Base-by-base conservation (phyloP, 2,888 invertebrate species). In the Lamellibrachia columna region DNA sequence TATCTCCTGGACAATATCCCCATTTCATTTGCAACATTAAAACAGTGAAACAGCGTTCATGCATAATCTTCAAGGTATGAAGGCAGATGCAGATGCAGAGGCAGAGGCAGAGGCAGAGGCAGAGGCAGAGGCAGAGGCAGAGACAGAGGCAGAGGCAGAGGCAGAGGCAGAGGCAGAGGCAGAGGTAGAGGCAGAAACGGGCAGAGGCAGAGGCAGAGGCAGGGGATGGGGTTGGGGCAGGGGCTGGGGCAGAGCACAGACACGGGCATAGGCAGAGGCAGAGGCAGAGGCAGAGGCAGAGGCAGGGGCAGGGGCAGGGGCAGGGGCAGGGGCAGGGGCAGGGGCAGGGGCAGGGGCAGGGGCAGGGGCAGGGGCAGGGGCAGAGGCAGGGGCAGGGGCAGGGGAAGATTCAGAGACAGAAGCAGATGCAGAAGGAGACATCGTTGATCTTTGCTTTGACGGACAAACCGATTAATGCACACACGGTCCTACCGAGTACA, bases 221-320 rank as follows among this genome's bases (percentile, higher is more conserved):
- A 90, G 90, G 52, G 90, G 90, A 7, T 8, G 90, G 52, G 90
- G 90, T 9, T 8, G 90, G 52, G 90, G 90, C 40, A 90, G 90
- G 52, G 90, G 90, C 40, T 8, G 90, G 52, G 90, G 90, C 1
- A 90, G 90, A 15, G 90, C 22, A 90, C 22, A 90, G 90, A 11
- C 90, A 90, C 7, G 90, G 90, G 52, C 90, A 90, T 1, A 15
- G 90, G 52, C 90, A 90, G 90, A 15, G 90, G 52, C 90, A 90
- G 90, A 15, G 90, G 52, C 90, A 90, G 90, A 15, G 90, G 52
- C 90, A 90, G 90, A 2, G 90, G 52, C 90, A 90, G 90, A 2
- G 90, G 52, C 90, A 90, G 90, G 90, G 90, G 52, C 90, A 90
- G 40, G 90, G 90, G 52, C 90, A 90, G 90, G 52, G 90, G 90